Conservation (phyloP, 2,797 vertebrate genomes). For the Oreochromis mossambicus region DNA sequence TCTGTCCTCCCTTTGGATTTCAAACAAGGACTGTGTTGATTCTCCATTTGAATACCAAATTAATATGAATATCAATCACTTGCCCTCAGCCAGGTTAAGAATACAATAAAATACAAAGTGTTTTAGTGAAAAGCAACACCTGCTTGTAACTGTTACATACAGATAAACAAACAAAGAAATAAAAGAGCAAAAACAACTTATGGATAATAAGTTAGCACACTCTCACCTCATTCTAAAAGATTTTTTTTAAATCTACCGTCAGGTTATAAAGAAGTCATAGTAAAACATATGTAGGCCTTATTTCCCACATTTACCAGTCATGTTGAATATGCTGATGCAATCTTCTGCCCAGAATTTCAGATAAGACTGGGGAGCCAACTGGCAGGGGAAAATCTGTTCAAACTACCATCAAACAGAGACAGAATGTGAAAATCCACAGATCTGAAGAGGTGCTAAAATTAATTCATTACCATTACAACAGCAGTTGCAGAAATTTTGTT, state of each 20-base stretch:
- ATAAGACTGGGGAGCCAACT: constrained; percentile 15
- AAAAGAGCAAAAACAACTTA: not conserved
- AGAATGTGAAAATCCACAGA: constrained; percentile 2
- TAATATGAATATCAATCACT: constrained; percentile 58
- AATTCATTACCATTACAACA: not conserved
- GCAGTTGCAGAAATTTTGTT: not conserved
- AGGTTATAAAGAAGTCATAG: constrained; percentile 12
- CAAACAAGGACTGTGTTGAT: constrained; percentile 36
- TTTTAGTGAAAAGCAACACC: constrained; percentile 14
- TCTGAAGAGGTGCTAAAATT: not conserved
- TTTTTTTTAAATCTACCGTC: not conserved
- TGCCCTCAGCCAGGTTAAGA: constrained; percentile 17
- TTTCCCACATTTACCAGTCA: constrained; percentile 31
- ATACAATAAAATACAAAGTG: constrained; percentile 18
- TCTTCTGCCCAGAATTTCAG: constrained; percentile 43
- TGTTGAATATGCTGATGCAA: constrained; percentile 61
- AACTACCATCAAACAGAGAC: constrained; percentile 20
- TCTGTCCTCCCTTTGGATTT: constrained; percentile 30
- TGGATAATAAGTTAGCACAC: not conserved
- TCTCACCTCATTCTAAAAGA: constrained; percentile 3
- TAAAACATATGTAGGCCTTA: not conserved
- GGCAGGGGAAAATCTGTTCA: constrained; percentile 20
- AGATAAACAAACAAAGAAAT: not conserved
- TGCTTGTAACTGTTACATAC: not conserved
- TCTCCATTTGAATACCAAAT: constrained; percentile 52